Conservation (phyloP, 1,140 invertebrate species). For the Heliconius congener region DNA sequence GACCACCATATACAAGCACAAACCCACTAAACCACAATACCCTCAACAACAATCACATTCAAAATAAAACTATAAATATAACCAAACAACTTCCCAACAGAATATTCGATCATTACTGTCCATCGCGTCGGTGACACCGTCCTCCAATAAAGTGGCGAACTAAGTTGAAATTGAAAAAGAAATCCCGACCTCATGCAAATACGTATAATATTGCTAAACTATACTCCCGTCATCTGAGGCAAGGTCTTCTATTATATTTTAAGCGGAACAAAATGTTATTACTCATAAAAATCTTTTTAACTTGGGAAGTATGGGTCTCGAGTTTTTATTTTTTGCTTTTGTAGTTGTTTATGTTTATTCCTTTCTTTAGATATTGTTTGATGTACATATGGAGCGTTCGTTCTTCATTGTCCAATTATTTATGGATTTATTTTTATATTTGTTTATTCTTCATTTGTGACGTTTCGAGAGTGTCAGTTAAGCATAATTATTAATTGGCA, state of each 20-base stretch:
- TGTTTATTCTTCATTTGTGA: too few relatives aligned
- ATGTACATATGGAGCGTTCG: background rate
- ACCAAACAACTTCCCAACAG: background rate
- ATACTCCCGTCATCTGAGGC: constrained; percentile 13
- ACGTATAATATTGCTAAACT: constrained; percentile 33
- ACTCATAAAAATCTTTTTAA: background rate
- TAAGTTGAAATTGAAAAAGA: constrained; percentile 43
- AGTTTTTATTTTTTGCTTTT: background rate
- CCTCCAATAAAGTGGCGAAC: constrained; percentile 37
- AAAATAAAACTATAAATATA: background rate
- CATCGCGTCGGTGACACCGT: constrained; percentile 30
- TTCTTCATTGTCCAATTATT: too few relatives aligned
- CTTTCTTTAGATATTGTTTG: background rate
- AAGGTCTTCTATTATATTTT: constrained; percentile 47
- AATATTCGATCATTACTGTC: constrained; percentile 29
- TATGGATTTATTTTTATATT: background rate
- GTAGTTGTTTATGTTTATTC: background rate
- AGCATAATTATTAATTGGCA: too few relatives aligned
- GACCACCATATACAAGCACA: background rate
- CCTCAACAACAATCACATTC: background rate
- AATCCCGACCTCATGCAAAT: constrained; percentile 39
- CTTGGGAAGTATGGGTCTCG: background rate
- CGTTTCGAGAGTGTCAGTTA: too few relatives aligned
- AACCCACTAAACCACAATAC: background rate
- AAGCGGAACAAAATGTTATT: constrained; percentile 30